These are phyloP conservation scores for Nesometra sesokonis DNA, from an alignment of 35 echinoderm and acorn worm species.

Conservation along the genomic window DNA sequence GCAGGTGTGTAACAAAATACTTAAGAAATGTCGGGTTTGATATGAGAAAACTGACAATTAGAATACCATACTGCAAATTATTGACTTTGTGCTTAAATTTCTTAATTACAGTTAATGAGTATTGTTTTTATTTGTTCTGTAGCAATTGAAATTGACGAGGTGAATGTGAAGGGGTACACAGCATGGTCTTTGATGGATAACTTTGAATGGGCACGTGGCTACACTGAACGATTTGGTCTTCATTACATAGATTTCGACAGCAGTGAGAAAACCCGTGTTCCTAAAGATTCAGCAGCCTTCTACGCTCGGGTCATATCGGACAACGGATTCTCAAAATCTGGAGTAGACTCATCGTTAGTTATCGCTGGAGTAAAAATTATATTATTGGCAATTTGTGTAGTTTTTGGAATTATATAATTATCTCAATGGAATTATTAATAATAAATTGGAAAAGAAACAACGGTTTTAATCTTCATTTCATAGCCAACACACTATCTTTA, in stretches of 20 bases:
- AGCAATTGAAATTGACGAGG: slow-evolving; percentile 52
- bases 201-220: slow-evolving; percentile 35
- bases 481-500: too few species aligned
- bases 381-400: not conserved
- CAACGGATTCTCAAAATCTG: not conserved
- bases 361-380: not conserved
- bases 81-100: too few species aligned
- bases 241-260: slow-evolving; percentile 7
- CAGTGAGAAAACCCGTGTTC: not conserved
- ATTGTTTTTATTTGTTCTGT: not conserved
- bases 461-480: too few species aligned
- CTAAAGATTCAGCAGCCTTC: not conserved
- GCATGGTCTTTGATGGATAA: slow-evolving; percentile 44
- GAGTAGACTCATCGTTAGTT: not conserved
- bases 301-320: not conserved
- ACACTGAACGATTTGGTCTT: slow-evolving; percentile 16
- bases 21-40: too few species aligned
- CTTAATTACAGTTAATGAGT: too few species aligned
- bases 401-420: not conserved
- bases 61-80: too few species aligned
- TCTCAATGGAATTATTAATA: too few species aligned
- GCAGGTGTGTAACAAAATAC: too few species aligned
- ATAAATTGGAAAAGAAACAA: too few species aligned
- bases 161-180: slow-evolving; percentile 38
- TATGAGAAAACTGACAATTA: too few species aligned